Evolutionary conservation across 2,113 vertebrate species (phyloP).

Genomic region (Gymnarchus niloticus): DNA sequence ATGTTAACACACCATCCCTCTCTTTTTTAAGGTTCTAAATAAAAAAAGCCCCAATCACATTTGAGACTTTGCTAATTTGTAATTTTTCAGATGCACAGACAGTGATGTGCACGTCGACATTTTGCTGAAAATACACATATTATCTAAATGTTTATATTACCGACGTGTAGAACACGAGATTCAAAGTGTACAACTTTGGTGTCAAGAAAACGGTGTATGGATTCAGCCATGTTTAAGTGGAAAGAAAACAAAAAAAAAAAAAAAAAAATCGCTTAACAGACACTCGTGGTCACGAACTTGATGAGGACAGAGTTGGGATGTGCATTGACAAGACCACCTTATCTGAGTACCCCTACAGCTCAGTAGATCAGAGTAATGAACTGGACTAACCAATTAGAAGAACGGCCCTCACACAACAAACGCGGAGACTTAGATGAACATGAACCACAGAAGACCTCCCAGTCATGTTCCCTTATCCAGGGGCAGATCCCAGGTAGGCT

Average conservation of each 20-base stretch:
- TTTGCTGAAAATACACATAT: background rate
- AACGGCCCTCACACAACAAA: background rate
- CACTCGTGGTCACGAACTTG: background rate
- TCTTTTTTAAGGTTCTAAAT: background rate
- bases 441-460: background rate
- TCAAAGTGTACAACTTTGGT: background rate
- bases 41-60: background rate
- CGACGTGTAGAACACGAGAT: background rate
- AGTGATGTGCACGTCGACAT: background rate
- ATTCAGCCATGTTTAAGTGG: background rate
- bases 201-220: background rate
- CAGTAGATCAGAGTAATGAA: background rate
- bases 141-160: background rate
- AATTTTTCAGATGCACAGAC: background rate
- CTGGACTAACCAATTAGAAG: background rate
- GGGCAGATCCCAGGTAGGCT: background rate
- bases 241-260: too few relatives aligned
- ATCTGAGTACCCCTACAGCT: background rate
- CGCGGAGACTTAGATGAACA: background rate
- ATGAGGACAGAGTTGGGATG: background rate
- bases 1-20: background rate
- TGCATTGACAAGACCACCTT: background rate
- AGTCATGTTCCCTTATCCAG: background rate
- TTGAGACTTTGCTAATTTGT: background rate
- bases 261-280: too few relatives aligned